These are phyloP conservation scores for Guaruba guarouba DNA, from an alignment of 2,113 vertebrate species.

Conservation along the genomic window DNA sequence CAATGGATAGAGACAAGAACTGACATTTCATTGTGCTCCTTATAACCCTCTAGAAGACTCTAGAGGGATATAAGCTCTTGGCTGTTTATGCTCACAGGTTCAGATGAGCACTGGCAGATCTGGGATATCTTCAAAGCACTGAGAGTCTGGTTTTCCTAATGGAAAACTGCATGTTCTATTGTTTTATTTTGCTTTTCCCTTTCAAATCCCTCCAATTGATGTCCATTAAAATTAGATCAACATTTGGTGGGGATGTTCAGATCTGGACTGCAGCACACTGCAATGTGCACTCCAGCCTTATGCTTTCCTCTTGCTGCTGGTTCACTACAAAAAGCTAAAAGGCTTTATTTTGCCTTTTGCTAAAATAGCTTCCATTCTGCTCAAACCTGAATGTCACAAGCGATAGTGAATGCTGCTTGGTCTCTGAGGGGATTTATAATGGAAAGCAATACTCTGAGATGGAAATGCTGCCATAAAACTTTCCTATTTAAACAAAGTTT, in stretches of 20 bases:
- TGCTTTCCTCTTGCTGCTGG: not conserved
- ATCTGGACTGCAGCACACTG: not conserved
- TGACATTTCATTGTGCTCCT: not conserved
- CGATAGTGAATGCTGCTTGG: not conserved
- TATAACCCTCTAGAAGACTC: not conserved
- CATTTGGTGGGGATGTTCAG: not conserved
- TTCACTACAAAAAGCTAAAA: not conserved
- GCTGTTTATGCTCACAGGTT: not conserved
- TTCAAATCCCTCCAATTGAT: not conserved
- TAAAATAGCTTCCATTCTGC: not conserved
- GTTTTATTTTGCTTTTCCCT: not conserved
- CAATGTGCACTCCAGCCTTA: not conserved
- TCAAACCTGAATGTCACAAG: not conserved
- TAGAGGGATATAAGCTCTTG: not conserved
- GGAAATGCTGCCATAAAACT: not conserved
- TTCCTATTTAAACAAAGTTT: not conserved
- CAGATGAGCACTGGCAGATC: not conserved
- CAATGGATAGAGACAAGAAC: not conserved
- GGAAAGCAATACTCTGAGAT: not conserved
- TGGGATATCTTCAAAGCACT: not conserved
- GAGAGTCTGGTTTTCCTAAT: not conserved
- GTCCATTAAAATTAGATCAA: not conserved
- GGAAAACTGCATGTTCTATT: not conserved
- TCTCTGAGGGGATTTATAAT: not conserved
- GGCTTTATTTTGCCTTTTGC: not conserved